phyloP scores from a whole-genome alignment of 1,140 invertebrate species.

The Ceratosolen solmsi region DNA sequence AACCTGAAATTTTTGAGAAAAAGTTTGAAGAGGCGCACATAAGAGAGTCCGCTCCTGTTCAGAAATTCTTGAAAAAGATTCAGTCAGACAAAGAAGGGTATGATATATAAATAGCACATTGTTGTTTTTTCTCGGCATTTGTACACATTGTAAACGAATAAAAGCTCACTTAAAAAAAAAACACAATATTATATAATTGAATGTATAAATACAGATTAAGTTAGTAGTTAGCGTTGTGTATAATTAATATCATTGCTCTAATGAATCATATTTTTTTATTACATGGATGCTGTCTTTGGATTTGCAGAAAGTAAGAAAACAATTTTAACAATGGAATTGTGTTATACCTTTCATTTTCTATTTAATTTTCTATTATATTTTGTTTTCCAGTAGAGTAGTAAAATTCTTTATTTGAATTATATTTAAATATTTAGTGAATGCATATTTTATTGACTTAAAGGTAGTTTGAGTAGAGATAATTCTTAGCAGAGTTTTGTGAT shows the following conservation, averaged over 20 bases:
- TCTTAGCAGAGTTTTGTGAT: neutral
- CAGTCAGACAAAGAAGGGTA: conserved; percentile 93
- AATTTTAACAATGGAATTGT: conserved; percentile 46
- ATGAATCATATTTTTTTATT: conserved; percentile 53
- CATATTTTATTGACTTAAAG: neutral
- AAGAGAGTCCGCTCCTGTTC: conserved; percentile 82
- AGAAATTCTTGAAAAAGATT: conserved; percentile 92
- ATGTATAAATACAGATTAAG: conserved; percentile 9
- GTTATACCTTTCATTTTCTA: conserved; percentile 41
- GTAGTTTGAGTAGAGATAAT: neutral
- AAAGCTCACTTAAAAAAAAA: neutral
- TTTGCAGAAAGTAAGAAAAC: conserved; percentile 65
- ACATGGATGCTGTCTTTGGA: conserved; percentile 60
- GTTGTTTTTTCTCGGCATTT: conserved; percentile 36
- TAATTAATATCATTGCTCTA: conserved; percentile 46
- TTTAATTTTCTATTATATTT: conserved; percentile 40
- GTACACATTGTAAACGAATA: neutral
- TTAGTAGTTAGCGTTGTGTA: neutral
- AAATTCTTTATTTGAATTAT: conserved; percentile 3
- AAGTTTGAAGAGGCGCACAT: conserved; percentile 86
- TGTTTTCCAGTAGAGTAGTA: conserved; percentile 21
- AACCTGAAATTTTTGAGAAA: conserved; percentile 89
- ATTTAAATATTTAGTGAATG: conserved; percentile 13
- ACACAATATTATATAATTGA: conserved; percentile 6
- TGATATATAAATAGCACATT: conserved; percentile 56